A percentile compares a stretch with the other conserved stretches of the same genome.
These are phyloP conservation scores for Meriones psammophilus DNA, from an alignment of 2,797 vertebrate species.

Conservation along the genomic window DNA sequence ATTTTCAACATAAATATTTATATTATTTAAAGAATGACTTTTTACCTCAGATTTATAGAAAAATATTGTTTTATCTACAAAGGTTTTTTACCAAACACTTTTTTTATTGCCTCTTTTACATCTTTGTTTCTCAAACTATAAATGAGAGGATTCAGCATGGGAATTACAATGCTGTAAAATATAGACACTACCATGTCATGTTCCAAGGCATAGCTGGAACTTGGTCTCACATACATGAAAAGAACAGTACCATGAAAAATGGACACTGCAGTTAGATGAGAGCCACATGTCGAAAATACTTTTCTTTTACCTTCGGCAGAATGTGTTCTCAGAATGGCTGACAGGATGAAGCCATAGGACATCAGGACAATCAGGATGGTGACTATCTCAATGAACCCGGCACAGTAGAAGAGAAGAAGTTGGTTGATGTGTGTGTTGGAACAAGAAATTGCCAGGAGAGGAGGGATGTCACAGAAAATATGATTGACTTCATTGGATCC, in stretches of 20 bases:
- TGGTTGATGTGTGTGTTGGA: neutral
- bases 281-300: conserved; percentile 45
- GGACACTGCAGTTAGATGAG: conserved; percentile 52
- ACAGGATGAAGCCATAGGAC: conserved; percentile 60
- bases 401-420: conserved; percentile 33
- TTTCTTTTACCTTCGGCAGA: conserved; percentile 18
- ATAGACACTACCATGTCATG: neutral
- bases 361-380: conserved; percentile 37
- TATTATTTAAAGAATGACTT: neutral
- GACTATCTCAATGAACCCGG: neutral
- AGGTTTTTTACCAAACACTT: neutral
- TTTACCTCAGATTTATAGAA: neutral
- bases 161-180: conserved; percentile 36
- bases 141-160: conserved; percentile 48
- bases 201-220: neutral
- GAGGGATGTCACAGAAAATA: conserved; percentile 43
- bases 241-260: neutral
- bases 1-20: neutral
- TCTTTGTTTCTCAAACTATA: conserved; percentile 64
- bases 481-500: neutral
- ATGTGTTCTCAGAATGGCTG: neutral
- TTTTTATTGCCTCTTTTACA: conserved; percentile 39
- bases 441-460: conserved; percentile 27
- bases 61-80: neutral
- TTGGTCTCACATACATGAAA: conserved; percentile 58